Conservation (phyloP, 2,797 vertebrate species). For the Helarctos malayanus region DNA sequence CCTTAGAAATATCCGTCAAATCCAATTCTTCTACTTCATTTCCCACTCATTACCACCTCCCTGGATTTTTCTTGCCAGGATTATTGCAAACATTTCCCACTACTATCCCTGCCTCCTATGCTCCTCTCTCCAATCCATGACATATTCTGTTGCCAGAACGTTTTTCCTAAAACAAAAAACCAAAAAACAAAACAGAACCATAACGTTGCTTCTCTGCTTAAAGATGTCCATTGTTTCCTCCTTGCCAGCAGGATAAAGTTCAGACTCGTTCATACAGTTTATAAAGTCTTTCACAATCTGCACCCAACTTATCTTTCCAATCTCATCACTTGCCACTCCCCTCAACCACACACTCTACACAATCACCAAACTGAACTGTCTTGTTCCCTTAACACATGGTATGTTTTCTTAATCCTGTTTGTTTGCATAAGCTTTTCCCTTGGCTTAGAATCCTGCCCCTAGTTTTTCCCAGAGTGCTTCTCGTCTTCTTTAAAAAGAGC, state of each 20-base stretch:
- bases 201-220: constrained; percentile 16
- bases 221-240: constrained; percentile 51
- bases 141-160: background rate
- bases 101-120: background rate
- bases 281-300: constrained; percentile 63
- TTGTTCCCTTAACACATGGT: constrained; percentile 6
- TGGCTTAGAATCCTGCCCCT: background rate
- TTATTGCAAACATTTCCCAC: background rate
- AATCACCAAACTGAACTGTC: constrained; percentile 16
- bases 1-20: background rate
- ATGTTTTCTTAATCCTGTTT: constrained; percentile 29
- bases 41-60: background rate
- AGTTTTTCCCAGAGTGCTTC: background rate
- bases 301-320: constrained; percentile 37
- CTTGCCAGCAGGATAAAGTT: constrained; percentile 56
- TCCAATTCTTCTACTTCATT: background rate
- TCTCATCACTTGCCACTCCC: constrained; percentile 41
- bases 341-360: background rate
- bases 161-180: constrained; percentile 16
- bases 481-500: constrained; percentile 22
- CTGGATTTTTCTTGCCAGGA: constrained; percentile 51
- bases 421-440: constrained; percentile 27
- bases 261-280: constrained; percentile 48
- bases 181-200: background rate
- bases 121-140: background rate